Evolutionary conservation across 2,113 vertebrate species (phyloP).

Genomic region (Callopanchax toddi): DNA sequence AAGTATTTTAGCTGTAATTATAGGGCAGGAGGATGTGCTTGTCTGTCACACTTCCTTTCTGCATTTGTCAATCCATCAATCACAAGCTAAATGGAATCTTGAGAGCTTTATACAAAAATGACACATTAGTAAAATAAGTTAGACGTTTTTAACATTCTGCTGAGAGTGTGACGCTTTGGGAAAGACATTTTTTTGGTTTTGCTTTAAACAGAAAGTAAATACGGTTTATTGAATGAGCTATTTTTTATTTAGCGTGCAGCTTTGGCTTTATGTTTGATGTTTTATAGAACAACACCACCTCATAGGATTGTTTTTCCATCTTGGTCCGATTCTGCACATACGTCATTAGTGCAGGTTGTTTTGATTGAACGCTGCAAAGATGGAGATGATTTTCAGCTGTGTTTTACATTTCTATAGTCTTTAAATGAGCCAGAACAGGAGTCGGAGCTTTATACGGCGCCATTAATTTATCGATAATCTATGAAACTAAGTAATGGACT

Average conservation of each 20-base stretch:
- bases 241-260: neutral
- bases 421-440: constrained; percentile 46
- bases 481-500: constrained; percentile 76
- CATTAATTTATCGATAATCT: constrained; percentile 73
- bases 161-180: neutral
- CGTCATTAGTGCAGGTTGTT: constrained; percentile 8
- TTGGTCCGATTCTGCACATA: constrained; percentile 6
- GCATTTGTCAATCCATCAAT: constrained; percentile 24
- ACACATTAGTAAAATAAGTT: no score
- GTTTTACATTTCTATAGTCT: constrained; percentile 32
- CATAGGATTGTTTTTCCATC: neutral
- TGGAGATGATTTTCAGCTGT: constrained; percentile 24
- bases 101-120: neutral
- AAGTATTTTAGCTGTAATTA: constrained; percentile 38
- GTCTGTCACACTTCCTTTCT: constrained; percentile 21
- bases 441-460: constrained; percentile 23
- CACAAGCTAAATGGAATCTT: neutral
- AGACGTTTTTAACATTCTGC: no score
- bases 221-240: neutral
- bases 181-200: neutral
- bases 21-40: constrained; percentile 30
- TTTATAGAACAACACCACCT: neutral
- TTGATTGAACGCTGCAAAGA: constrained; percentile 32
- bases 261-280: neutral
- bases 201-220: neutral